Evolutionary conservation across 2,113 vertebrate genomes (phyloP).

Genomic region (Ictalurus furcatus): DNA sequence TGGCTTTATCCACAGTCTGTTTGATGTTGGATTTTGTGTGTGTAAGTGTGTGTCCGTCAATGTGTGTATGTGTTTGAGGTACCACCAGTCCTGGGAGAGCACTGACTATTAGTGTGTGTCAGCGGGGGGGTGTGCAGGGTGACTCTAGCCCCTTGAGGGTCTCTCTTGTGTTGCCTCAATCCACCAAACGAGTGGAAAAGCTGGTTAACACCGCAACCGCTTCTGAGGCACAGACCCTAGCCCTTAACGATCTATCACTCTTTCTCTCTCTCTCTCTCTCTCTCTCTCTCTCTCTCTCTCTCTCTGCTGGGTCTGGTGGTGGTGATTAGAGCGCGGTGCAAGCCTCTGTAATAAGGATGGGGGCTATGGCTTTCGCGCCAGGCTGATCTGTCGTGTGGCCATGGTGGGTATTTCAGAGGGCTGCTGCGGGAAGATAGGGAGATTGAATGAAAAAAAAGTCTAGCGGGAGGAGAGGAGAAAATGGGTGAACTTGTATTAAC

Average conservation of each 20-base stretch:
- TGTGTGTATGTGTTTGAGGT: slow-evolving; percentile 30
- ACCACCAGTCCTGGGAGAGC: slow-evolving; percentile 50
- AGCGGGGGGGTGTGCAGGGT: slow-evolving; percentile 52
- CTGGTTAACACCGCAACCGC: slow-evolving; percentile 60
- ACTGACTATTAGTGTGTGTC: slow-evolving; percentile 51
- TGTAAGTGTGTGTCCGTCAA: slow-evolving; percentile 13
- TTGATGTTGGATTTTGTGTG: slow-evolving; percentile 51
- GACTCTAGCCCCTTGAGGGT: slow-evolving; percentile 48
- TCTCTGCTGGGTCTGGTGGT: slow-evolving; percentile 37
- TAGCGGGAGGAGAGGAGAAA: slow-evolving; percentile 50
- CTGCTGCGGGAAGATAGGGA: slow-evolving; percentile 73
- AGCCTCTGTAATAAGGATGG: slow-evolving; percentile 44
- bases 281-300: slow-evolving; percentile 35
- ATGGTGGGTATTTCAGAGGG: slow-evolving; percentile 67
- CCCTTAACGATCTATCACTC: slow-evolving; percentile 43
- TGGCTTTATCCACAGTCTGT: slow-evolving; percentile 56
- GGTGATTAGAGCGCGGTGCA: slow-evolving; percentile 49
- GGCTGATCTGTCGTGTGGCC: slow-evolving; percentile 65
- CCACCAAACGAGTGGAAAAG: slow-evolving; percentile 48
- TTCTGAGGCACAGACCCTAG: slow-evolving; percentile 56
- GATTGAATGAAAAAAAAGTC: slow-evolving; percentile 67
- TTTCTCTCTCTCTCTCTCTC: slow-evolving; percentile 25
- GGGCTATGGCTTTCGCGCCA: slow-evolving; percentile 55
- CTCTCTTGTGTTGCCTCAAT: slow-evolving; percentile 51
- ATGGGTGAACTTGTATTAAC: slow-evolving; percentile 70